These are phyloP conservation scores for Notarius lentiginosus DNA, from an alignment of 2,113 vertebrate species.

Conservation along the genomic window DNA sequence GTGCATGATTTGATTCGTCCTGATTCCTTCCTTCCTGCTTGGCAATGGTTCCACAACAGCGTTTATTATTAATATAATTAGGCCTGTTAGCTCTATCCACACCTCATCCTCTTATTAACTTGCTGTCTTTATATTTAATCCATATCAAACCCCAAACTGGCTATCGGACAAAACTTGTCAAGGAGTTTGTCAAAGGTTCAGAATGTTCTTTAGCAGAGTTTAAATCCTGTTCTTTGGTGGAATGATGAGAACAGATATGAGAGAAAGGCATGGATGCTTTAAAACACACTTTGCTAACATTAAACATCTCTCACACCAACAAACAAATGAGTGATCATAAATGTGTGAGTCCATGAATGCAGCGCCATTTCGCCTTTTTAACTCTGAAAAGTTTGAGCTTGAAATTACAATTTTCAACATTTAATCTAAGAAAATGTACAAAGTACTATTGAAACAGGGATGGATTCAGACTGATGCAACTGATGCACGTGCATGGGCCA, in stretches of 20 bases:
- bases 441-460: too few relatives aligned
- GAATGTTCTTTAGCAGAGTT: constrained; percentile 23
- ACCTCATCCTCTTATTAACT: constrained; percentile 64
- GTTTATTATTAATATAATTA: constrained; percentile 52
- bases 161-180: constrained; percentile 63
- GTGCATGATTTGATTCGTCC: constrained; percentile 49
- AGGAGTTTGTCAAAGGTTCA: constrained; percentile 49
- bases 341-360: not conserved
- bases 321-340: not conserved
- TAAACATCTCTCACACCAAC: not conserved
- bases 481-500: too few relatives aligned
- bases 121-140: constrained; percentile 69
- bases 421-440: not conserved
- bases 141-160: constrained; percentile 50
- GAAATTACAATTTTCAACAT: not conserved
- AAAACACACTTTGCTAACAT: not conserved
- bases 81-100: constrained; percentile 58
- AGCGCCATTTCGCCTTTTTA: not conserved
- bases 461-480: too few relatives aligned
- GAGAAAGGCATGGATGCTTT: not conserved
- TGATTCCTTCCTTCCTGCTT: constrained; percentile 20
- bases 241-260: constrained; percentile 17
- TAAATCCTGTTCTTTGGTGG: constrained; percentile 40
- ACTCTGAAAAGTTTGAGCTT: too few relatives aligned
- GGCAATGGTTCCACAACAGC: constrained; percentile 58